phyloP scores from a whole-genome alignment of 2,113 vertebrate species.

The Pachypanchax playfairii region DNA sequence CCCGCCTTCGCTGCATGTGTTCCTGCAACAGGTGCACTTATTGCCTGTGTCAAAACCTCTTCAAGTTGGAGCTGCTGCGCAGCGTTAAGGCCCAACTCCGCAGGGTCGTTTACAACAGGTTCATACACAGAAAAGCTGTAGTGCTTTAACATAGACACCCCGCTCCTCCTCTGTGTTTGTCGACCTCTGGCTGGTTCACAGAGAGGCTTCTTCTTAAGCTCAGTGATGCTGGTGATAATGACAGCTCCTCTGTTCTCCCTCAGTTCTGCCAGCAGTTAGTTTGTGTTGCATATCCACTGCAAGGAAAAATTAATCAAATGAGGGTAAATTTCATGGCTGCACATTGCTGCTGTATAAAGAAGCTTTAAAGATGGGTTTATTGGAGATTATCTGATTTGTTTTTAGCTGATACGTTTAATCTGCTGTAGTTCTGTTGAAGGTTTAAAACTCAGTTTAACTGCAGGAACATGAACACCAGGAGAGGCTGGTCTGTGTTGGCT shows the following conservation, averaged over 20 bases:
- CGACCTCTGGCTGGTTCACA: constrained; percentile 11
- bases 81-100: constrained; percentile 96
- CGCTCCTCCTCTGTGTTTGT: constrained; percentile 33
- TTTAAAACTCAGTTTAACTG: not conserved
- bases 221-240: constrained; percentile 52
- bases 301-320: constrained; percentile 2
- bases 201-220: constrained; percentile 32
- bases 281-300: constrained; percentile 78
- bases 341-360: too few relatives aligned
- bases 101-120: constrained; percentile 97
- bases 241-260: constrained; percentile 31
- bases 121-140: constrained; percentile 76
- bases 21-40: constrained; percentile 98
- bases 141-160: constrained; percentile 69
- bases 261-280: constrained; percentile 30
- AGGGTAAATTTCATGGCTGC: not conserved
- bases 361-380: too few relatives aligned
- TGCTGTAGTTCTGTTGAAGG: too few relatives aligned
- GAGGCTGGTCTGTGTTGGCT: not conserved
- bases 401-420: too few relatives aligned
- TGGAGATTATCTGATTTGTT: too few relatives aligned
- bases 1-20: constrained; percentile 96
- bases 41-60: constrained; percentile 99
- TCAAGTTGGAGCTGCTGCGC: constrained; percentile 98
- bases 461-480: not conserved